A percentile compares a stretch with the other conserved stretches of the same genome.
phyloP scores from a whole-genome alignment of 64 coral and sea anemone genomes.

The Montipora capricornis region DNA sequence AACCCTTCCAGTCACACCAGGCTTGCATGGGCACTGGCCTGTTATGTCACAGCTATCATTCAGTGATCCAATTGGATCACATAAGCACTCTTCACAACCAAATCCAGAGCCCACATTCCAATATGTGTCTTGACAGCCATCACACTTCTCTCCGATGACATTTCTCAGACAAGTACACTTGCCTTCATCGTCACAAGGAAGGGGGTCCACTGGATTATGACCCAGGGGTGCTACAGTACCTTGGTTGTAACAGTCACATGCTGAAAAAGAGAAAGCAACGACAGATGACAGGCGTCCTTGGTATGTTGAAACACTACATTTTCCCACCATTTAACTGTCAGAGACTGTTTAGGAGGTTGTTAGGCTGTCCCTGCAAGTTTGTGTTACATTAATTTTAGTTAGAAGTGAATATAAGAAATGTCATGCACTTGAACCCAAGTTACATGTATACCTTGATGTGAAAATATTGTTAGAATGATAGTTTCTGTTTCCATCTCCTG shows the following conservation, averaged over 20 bases:
- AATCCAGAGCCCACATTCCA: slow-evolving; percentile 95
- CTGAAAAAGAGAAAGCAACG: not conserved
- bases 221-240: slow-evolving; percentile 74
- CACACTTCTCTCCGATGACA: slow-evolving; percentile 89
- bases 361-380: too few relatives aligned
- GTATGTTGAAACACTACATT: not conserved
- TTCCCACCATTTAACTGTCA: too few relatives aligned
- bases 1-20: slow-evolving; percentile 82
- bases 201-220: slow-evolving; percentile 66
- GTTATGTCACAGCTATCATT: slow-evolving; percentile 89
- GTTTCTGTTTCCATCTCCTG: too few relatives aligned
- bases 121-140: slow-evolving; percentile 76
- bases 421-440: too few relatives aligned
- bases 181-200: slow-evolving; percentile 82
- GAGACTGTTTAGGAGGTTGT: not conserved
- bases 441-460: too few relatives aligned
- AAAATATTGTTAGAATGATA: too few relatives aligned
- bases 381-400: too few relatives aligned
- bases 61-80: slow-evolving; percentile 67
- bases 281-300: not conserved
- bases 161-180: slow-evolving; percentile 76
- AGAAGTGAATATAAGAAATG: too few relatives aligned
- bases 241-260: slow-evolving; percentile 84
- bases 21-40: slow-evolving; percentile 93
- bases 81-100: slow-evolving; percentile 90